Evolutionary conservation across 2,888 invertebrate genomes (phyloP), one percentile per base, ranked within the genome.

Genomic region (Melanophora roralis): DNA sequence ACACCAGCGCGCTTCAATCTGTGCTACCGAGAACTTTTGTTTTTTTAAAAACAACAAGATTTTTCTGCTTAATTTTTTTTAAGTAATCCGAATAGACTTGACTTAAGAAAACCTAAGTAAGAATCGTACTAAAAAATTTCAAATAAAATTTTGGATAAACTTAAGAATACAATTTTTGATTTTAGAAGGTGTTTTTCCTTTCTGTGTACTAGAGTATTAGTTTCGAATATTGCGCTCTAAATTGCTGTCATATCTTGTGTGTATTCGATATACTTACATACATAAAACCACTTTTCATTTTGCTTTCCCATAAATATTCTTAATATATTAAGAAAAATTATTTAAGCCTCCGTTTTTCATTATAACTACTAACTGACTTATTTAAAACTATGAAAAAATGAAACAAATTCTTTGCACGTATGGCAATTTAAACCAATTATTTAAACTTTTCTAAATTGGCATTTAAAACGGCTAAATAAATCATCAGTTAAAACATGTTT

Each of bases 391-490:
- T 5, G 32, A 57, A 23, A 55, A 14, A 1, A 2, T 27, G 16
- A n/a, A 43, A 4, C 34, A 40, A 71, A 80, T 80, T 67, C 76
- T 14, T 51, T 55, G 62, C 80, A 80, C 80, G 80, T 80, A 67
- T 67, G 68, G 65, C 67, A 76, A 72, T 72, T 80, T 76, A 62
- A 72, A 68, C 75, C 67, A 72, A 76, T 76, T 67, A 80, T 80
- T 80, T 76, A 72, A 80, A 80, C 55, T 76, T 62, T 67, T 62
- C 68, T 57, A 62, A 68, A 16, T 55, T 21, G 68, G 36, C 64
- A 69, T 43, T 36, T 49, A 59, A 59, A 60, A 27, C 38, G 55
- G 23, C 21, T 6, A 27, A 67, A 67, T 8, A 49, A 34, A 59
- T 51, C 27, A 59, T 27, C 65, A 72, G 59, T 72, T 34, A 57